Percentiles rank a stretch among this genome's conserved stretches.
These are phyloP conservation scores for Sander vitreus DNA, from an alignment of 2,113 vertebrate species.

Conservation along the genomic window DNA sequence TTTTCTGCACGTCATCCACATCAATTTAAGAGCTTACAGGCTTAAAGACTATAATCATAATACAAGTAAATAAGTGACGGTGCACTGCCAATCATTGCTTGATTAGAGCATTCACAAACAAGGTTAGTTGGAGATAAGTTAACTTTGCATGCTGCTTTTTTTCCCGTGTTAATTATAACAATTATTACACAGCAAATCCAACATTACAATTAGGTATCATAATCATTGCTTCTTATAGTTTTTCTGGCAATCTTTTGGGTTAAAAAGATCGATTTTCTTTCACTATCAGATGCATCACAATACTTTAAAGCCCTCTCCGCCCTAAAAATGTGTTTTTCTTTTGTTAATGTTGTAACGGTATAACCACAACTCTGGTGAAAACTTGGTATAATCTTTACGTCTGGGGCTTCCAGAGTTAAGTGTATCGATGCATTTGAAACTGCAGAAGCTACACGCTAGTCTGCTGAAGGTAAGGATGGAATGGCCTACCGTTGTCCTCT, in stretches of 20 bases:
- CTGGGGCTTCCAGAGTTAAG: too few species aligned
- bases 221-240: not conserved
- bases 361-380: too few species aligned
- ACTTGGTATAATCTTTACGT: too few species aligned
- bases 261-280: not conserved
- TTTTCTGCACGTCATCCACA: constrained; percentile 24
- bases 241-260: not conserved
- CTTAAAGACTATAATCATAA: constrained; percentile 39
- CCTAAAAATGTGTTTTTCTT: too few species aligned
- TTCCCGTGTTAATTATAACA: not conserved
- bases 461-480: too few species aligned
- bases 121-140: constrained; percentile 1
- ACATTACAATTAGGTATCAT: not conserved
- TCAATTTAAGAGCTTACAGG: constrained; percentile 24
- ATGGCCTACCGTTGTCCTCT: too few species aligned
- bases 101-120: constrained; percentile 39
- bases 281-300: not conserved
- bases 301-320: too few species aligned
- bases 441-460: too few species aligned
- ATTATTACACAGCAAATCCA: not conserved
- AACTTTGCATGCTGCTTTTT: not conserved
- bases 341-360: too few species aligned
- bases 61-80: constrained; percentile 4
- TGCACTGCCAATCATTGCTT: constrained; percentile 35
- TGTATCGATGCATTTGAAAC: too few species aligned